These are phyloP conservation scores for Leucoptera coffeella DNA, from an alignment of 2,888 invertebrate species.

Conservation along the genomic window DNA sequence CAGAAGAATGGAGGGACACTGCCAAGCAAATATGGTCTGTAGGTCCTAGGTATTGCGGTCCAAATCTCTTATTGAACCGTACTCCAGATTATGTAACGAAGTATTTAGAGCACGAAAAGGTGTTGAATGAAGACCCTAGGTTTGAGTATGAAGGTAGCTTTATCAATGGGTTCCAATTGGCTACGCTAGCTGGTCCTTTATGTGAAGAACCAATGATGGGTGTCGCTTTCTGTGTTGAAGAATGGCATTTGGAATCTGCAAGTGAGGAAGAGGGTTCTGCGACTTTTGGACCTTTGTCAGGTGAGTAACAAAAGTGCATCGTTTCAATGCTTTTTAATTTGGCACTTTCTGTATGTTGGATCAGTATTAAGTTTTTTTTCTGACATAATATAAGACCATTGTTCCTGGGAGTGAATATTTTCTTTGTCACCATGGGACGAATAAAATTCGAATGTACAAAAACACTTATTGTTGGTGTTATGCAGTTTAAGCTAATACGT, in stretches of 20 bases:
- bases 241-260: slow-evolving; percentile 60
- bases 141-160: slow-evolving; percentile 70
- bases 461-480: too few relatives aligned
- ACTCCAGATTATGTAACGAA: slow-evolving; percentile 57
- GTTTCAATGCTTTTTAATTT: too few relatives aligned
- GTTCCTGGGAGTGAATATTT: too few relatives aligned
- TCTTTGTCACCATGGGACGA: too few relatives aligned
- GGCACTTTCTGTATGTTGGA: too few relatives aligned
- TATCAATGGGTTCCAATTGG: slow-evolving; percentile 81
- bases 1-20: slow-evolving; percentile 42
- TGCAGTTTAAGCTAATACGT: too few relatives aligned
- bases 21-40: slow-evolving; percentile 82
- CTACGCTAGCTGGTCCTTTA: slow-evolving; percentile 83
- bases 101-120: slow-evolving; percentile 27
- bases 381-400: too few relatives aligned
- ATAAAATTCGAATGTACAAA: too few relatives aligned
- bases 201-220: slow-evolving; percentile 98
- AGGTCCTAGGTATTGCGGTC: slow-evolving; percentile 83
- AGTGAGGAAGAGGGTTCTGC: slow-evolving; percentile 29
- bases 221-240: slow-evolving; percentile 83
- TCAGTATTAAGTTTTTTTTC: too few relatives aligned
- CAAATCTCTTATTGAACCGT: slow-evolving; percentile 84
- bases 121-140: slow-evolving; percentile 44
- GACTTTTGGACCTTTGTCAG: slow-evolving; percentile 50
- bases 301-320: too few relatives aligned